Percentiles rank a stretch among this genome's conserved stretches.
phyloP scores from a whole-genome alignment of 1,140 invertebrate species.

The Drosophila nigrodunni region DNA sequence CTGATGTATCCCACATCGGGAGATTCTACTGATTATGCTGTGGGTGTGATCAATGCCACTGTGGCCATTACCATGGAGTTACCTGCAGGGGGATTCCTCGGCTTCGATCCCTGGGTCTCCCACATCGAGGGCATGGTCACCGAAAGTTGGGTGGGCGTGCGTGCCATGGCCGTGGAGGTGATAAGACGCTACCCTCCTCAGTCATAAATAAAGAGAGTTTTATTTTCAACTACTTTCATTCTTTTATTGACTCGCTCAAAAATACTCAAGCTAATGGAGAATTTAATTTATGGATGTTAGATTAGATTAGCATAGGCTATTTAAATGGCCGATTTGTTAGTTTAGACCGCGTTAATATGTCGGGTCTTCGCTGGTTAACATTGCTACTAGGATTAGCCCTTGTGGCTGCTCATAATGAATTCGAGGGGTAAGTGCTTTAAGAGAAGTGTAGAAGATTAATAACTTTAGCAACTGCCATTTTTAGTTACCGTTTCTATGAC shows the following conservation, averaged over 20 bases:
- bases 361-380: conserved; percentile 38
- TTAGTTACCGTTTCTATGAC: conserved; percentile 73
- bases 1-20: conserved; percentile 86
- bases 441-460: background rate
- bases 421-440: conserved; percentile 51
- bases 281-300: conserved; percentile 42
- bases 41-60: conserved; percentile 86
- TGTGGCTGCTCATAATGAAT: conserved; percentile 44
- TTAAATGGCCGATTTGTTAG: conserved; percentile 31
- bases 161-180: conserved; percentile 73
- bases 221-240: conserved; percentile 40
- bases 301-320: conserved; percentile 63
- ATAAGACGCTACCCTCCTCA: conserved; percentile 50
- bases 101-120: conserved; percentile 88
- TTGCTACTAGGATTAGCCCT: conserved; percentile 42
- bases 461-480: background rate
- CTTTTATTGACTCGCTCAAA: conserved; percentile 3
- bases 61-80: conserved; percentile 90
- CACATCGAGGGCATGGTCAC: conserved; percentile 87
- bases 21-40: conserved; percentile 88
- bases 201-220: conserved; percentile 61
- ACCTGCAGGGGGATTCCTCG: conserved; percentile 86
- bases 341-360: conserved; percentile 38
- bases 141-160: conserved; percentile 91
- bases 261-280: background rate